These are phyloP conservation scores for Tachina fera DNA, from an alignment of 2,888 invertebrate species.

Conservation along the genomic window DNA sequence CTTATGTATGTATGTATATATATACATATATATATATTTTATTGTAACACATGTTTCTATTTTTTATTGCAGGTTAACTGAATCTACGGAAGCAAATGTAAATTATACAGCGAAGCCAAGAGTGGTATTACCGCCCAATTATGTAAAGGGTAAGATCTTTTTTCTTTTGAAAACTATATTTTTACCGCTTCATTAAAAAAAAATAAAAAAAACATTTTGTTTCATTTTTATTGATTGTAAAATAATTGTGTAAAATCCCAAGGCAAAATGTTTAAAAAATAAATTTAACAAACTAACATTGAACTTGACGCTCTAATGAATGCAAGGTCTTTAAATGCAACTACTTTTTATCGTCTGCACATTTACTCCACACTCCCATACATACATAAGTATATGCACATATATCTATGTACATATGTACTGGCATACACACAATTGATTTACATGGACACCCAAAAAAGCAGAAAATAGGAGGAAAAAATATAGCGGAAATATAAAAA, in stretches of 20 bases:
- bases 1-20: too few relatives aligned
- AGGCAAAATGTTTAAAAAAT: slow-evolving; percentile 34
- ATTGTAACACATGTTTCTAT: background rate
- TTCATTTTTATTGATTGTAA: slow-evolving; percentile 36
- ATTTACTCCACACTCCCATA: slow-evolving; percentile 23
- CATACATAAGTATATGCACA: background rate
- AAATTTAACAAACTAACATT: slow-evolving; percentile 49
- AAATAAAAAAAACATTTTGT: background rate
- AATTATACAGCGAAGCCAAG: slow-evolving; percentile 87
- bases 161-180: background rate
- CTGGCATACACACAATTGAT: slow-evolving; percentile 17
- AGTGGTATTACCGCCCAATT: slow-evolving; percentile 88
- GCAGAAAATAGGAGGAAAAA: slow-evolving; percentile 5
- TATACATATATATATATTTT: too few relatives aligned
- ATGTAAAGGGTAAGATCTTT: slow-evolving; percentile 87
- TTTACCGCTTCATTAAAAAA: background rate
- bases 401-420: background rate
- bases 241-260: slow-evolving; percentile 30
- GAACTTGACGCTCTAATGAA: slow-evolving; percentile 65
- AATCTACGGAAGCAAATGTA: slow-evolving; percentile 83
- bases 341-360: slow-evolving; percentile 37
- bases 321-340: slow-evolving; percentile 58
- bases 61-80: slow-evolving; percentile 79
- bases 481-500: slow-evolving; percentile 3
- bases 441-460: slow-evolving; percentile 47